A percentile compares a stretch with the other conserved stretches of the same genome.
phyloP scores from a whole-genome alignment of 2,113 vertebrate species.

The Neofelis nebulosa region DNA sequence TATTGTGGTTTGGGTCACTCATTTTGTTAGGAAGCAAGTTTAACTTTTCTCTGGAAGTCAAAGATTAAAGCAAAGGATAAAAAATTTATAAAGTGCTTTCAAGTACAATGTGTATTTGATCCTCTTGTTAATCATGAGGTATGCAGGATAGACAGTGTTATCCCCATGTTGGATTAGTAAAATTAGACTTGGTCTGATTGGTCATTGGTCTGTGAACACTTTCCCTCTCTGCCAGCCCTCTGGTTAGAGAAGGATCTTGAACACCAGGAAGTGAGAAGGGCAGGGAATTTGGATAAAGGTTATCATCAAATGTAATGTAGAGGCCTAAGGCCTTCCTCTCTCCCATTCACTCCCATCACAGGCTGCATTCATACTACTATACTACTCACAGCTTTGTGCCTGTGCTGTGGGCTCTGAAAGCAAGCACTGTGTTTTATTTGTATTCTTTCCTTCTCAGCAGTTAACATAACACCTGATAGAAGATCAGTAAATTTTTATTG shows the following conservation, averaged over 20 bases:
- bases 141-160: neutral
- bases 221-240: neutral
- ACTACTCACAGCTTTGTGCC: neutral
- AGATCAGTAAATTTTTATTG: neutral
- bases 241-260: neutral
- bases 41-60: neutral
- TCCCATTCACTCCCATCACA: fast-evolving
- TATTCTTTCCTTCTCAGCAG: neutral
- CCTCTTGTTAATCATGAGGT: neutral
- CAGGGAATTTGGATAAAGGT: neutral
- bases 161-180: neutral
- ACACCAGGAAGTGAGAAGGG: neutral
- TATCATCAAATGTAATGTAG: neutral
- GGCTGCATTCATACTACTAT: fast-evolving
- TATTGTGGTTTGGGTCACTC: neutral
- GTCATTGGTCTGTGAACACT: neutral
- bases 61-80: constrained; percentile 10
- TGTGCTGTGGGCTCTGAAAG: neutral
- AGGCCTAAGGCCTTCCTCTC: neutral
- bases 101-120: neutral
- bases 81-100: neutral
- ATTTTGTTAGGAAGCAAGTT: neutral
- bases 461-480: neutral
- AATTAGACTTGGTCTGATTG: neutral
- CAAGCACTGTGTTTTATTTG: neutral